Conservation (phyloP, 2,888 invertebrate genomes). For the Theretra japonica region DNA sequence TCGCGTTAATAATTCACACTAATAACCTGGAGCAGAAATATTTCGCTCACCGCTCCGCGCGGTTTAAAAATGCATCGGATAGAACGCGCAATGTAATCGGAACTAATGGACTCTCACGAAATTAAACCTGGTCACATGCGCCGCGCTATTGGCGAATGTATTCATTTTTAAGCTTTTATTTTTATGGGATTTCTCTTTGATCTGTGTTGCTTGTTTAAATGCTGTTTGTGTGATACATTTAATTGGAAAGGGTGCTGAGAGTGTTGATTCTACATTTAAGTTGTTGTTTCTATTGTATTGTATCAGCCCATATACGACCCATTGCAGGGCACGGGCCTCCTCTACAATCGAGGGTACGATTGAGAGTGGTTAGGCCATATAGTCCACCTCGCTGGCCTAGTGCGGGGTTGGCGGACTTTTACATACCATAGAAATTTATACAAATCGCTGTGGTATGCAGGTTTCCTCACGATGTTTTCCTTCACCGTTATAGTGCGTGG, state of each 20-base stretch:
- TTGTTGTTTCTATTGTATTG: no score
- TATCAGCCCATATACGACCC: no score
- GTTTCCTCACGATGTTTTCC: no score
- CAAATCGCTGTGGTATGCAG: no score
- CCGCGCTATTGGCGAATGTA: neutral
- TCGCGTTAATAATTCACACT: conserved; percentile 3
- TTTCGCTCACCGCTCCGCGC: neutral
- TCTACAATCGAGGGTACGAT: no score
- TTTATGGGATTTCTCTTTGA: neutral
- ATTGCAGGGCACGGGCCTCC: no score
- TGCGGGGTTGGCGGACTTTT: no score
- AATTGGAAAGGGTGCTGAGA: neutral
- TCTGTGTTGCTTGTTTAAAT: neutral
- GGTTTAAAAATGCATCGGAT: neutral
- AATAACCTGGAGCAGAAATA: neutral
- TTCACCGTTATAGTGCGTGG: no score
- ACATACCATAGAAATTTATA: no score
- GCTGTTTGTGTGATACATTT: neutral
- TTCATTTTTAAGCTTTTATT: neutral
- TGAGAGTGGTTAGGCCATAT: no score
- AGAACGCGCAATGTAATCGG: conserved; percentile 6
- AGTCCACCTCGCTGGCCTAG: no score
- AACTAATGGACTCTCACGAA: conserved; percentile 2
- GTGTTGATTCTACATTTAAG: no score
- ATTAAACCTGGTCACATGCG: neutral